Conservation (phyloP, 2,113 vertebrate genomes). For the Sphaerodactylus townsendi region DNA sequence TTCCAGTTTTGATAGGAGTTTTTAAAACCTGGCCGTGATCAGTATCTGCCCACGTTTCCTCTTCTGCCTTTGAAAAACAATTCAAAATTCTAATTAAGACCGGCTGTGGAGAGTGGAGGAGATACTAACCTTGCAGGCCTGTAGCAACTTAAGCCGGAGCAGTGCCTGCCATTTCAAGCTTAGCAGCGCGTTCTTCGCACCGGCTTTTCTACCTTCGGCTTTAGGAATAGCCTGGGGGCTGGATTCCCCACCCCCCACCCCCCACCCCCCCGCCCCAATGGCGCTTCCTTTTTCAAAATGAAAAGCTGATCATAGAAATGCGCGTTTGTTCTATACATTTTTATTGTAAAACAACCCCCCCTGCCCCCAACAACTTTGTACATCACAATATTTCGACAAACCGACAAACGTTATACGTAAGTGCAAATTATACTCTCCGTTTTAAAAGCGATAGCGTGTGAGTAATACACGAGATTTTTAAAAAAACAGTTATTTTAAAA, state of each 20-base stretch:
- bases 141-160: not conserved
- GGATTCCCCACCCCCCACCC: no score
- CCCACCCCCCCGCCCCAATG: no score
- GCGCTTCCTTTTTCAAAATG: no score
- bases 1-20: not conserved
- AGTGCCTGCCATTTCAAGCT: not conserved
- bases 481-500: slow-evolving; percentile 75
- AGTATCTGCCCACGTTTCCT: not conserved
- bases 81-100: not conserved
- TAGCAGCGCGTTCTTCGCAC: no score
- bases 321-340: slow-evolving; percentile 84
- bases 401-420: slow-evolving; percentile 88
- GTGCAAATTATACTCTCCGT: slow-evolving; percentile 89
- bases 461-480: slow-evolving; percentile 79
- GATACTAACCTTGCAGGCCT: not conserved
- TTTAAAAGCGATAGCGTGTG: slow-evolving; percentile 87
- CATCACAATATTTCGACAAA: slow-evolving; percentile 84
- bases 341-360: slow-evolving; percentile 78
- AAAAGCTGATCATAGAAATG: not conserved
- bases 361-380: slow-evolving; percentile 76
- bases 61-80: not conserved
- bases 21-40: not conserved
- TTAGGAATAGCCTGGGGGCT: not conserved
- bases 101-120: not conserved
- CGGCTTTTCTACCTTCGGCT: no score